These are phyloP conservation scores for Chiroxiphia lanceolata DNA, from an alignment of 2,797 vertebrate genomes.

Conservation along the genomic window DNA sequence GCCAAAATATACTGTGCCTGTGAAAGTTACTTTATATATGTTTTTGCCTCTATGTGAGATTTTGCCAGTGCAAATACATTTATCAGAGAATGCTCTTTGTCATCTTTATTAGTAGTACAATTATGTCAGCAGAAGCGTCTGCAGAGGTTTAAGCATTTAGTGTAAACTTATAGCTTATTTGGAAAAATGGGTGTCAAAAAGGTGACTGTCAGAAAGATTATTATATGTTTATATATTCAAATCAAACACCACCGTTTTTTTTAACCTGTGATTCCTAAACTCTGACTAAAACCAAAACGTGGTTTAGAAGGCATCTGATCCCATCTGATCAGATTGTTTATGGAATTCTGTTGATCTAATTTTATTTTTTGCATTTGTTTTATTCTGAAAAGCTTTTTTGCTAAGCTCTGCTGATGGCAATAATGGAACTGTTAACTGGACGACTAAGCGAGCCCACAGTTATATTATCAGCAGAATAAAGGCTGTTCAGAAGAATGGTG, in stretches of 20 bases:
- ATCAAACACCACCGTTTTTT: neutral
- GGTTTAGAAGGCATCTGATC: constrained; percentile 3
- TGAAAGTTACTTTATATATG: neutral
- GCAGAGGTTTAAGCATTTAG: neutral
- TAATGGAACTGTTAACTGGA: constrained; percentile 83
- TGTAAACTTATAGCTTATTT: neutral
- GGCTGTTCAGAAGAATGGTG: constrained; percentile 88
- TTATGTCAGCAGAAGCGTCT: neutral
- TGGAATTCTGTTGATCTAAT: constrained; percentile 65
- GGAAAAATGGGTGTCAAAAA: neutral
- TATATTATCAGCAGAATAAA: constrained; percentile 87
- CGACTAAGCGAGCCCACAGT: constrained; percentile 83
- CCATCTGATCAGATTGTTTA: constrained; percentile 30
- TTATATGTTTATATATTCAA: neutral
- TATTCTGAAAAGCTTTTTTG: constrained; percentile 87
- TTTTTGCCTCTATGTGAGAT: neutral
- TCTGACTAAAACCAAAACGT: neutral
- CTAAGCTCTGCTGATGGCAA: constrained; percentile 85
- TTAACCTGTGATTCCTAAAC: neutral
- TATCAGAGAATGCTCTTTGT: neutral
- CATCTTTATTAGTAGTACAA: neutral
- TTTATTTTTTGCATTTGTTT: constrained; percentile 76
- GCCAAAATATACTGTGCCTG: neutral
- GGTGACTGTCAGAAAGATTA: neutral
- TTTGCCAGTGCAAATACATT: neutral